phyloP scores from a whole-genome alignment of 2,797 vertebrate genomes.

The Syncerus caffer region DNA sequence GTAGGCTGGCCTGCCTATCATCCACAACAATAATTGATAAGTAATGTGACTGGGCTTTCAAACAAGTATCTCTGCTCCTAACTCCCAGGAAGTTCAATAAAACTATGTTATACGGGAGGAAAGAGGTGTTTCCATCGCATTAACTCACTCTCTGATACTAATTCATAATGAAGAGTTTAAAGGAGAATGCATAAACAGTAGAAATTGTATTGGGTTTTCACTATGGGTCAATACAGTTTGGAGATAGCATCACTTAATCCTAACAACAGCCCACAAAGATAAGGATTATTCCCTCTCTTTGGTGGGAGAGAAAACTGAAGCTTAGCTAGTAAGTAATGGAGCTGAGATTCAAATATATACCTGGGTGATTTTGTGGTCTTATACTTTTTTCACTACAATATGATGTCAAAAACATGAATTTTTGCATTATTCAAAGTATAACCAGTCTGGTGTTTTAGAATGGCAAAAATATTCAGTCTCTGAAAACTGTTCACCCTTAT shows the following conservation, averaged over 20 bases:
- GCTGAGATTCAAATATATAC: not conserved
- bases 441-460: not conserved
- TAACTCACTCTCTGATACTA: not conserved
- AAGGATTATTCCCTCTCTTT: not conserved
- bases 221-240: not conserved
- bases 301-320: not conserved
- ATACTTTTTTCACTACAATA: not conserved
- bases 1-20: not conserved
- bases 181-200: not conserved
- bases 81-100: not conserved
- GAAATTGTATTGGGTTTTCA: not conserved
- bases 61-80: not conserved
- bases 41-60: not conserved
- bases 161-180: not conserved
- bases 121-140: not conserved
- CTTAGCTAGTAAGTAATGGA: not conserved
- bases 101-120: not conserved
- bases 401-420: not conserved
- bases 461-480: not conserved
- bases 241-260: not conserved
- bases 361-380: not conserved
- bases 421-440: not conserved
- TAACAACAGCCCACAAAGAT: not conserved
- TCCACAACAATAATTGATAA: not conserved
- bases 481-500: conserved; percentile 6